Evolutionary conservation across 2,113 vertebrate genomes (phyloP), one percentile per base, ranked within the genome.

Genomic region (Cairina moschata): DNA sequence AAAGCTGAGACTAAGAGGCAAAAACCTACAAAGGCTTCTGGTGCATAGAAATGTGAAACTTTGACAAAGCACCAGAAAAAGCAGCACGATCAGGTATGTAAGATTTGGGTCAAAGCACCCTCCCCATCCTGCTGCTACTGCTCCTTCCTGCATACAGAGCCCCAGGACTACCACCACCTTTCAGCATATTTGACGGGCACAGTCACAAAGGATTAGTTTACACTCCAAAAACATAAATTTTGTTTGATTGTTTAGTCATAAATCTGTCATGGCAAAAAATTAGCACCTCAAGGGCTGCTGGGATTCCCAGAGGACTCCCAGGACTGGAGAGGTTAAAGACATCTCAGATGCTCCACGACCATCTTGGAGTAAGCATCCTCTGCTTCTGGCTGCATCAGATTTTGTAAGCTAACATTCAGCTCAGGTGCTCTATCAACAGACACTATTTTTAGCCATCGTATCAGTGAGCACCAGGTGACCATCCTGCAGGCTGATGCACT

Each of bases 301-400:
- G 38, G 56, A 58, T 82, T 74, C 50, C 55, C 0, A 1, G 17
- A 76, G 48, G 46, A 65, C 75, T 90, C 31, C 56, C 31, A 25
- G 76, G 80, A n/a, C 21, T 23, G 44, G 12, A 74, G 59, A 79
- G 18, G 60, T 63, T 82, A 48, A 76, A 83, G 71, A 9, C 4
- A 0, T 7, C 22, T 56, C 63, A 83, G 46, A n/a, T 14, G 59
- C 42, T 29, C 80, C 50, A 34, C 13, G 23, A 23, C 17, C 10
- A 5, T 58, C 22, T 76, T 32, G n/a, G 10, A 52, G 38, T 20
- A 31, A 54, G 52, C 52, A 48, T 0, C 0, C 25, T 86, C 38
- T 4, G 4, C 50, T 73, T 13, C 59, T 66, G 73, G 36, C 42
- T 52, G 65, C 78, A 91, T 62, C 40, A 23, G 14, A 79, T 46